Evolutionary conservation across 2,888 invertebrate species (phyloP).

Genomic region (Xiphydria camelus): DNA sequence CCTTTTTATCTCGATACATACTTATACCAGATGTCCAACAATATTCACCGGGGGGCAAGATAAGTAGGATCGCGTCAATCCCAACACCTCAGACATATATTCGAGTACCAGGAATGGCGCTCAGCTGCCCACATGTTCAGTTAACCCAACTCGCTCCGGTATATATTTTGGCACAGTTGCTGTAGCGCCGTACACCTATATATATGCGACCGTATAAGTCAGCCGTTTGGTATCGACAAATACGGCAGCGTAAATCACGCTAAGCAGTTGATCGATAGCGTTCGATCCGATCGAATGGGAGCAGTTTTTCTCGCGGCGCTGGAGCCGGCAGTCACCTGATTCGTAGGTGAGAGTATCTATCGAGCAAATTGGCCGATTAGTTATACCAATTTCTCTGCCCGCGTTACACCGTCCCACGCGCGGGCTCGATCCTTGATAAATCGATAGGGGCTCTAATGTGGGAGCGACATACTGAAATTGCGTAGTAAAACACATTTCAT

Average conservation of each 20-base stretch:
- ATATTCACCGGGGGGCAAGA: no score
- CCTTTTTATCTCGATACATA: no score
- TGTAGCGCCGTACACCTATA: no score
- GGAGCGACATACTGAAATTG: slow-evolving; percentile 37
- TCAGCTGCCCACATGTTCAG: no score
- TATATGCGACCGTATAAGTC: no score
- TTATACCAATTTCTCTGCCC: slow-evolving; percentile 24
- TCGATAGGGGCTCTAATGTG: slow-evolving; percentile 34
- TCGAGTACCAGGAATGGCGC: no score
- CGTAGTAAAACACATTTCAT: slow-evolving; percentile 38
- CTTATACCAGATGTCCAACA: no score
- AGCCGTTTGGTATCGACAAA: slow-evolving; percentile 33
- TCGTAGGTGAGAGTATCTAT: slow-evolving; percentile 25
- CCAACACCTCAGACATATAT: no score
- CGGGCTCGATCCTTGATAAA: slow-evolving; percentile 26
- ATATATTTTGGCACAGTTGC: no score
- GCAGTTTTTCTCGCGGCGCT: slow-evolving; percentile 23
- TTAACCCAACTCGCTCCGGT: no score
- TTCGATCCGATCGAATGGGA: slow-evolving; percentile 32
- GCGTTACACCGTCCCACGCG: neutral
- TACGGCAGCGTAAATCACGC: slow-evolving; percentile 34
- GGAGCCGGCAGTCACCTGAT: slow-evolving; percentile 2
- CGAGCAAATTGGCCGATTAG: slow-evolving; percentile 45
- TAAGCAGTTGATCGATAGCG: slow-evolving; percentile 25
- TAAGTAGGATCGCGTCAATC: no score